A percentile compares a stretch with the other conserved stretches of the same genome.
These are phyloP conservation scores for Limenitis camilla DNA, from an alignment of 2,888 invertebrate genomes.

Conservation along the genomic window DNA sequence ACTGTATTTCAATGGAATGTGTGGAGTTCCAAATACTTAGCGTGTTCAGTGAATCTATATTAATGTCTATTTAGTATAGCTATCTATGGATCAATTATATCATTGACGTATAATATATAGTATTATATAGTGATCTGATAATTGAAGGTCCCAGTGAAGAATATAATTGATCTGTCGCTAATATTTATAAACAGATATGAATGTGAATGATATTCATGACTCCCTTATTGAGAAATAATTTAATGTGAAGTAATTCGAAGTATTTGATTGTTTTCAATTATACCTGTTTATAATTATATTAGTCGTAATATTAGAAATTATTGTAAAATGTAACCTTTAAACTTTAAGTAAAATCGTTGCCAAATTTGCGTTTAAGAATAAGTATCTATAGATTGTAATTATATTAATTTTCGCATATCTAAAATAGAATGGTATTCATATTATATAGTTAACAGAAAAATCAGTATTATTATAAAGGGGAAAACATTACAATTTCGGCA, in stretches of 20 bases:
- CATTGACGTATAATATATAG: background rate
- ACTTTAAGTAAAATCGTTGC: constrained; percentile 1
- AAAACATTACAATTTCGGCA: no score
- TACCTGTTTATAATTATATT: no score
- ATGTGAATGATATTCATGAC: no score
- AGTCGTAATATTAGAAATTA: background rate
- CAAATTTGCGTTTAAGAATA: constrained; percentile 1
- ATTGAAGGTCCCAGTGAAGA: background rate
- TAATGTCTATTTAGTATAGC: constrained; percentile 17
- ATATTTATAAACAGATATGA: no score
- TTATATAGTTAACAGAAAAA: no score
- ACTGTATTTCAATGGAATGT: constrained; percentile 19
- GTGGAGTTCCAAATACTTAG: constrained; percentile 25
- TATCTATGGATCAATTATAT: constrained; percentile 17
- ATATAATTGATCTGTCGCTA: background rate
- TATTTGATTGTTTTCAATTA: no score
- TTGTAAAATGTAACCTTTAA: background rate
- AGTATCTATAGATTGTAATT: no score
- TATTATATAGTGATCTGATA: background rate
- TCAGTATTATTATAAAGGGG: no score
- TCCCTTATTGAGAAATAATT: no score
- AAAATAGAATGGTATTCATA: no score
- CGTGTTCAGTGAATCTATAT: constrained; percentile 13
- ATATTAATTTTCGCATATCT: no score
- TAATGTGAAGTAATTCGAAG: no score